These are phyloP conservation scores for Brachyhypopomus occidentalis DNA, from an alignment of 2,113 vertebrate species.

Conservation along the genomic window DNA sequence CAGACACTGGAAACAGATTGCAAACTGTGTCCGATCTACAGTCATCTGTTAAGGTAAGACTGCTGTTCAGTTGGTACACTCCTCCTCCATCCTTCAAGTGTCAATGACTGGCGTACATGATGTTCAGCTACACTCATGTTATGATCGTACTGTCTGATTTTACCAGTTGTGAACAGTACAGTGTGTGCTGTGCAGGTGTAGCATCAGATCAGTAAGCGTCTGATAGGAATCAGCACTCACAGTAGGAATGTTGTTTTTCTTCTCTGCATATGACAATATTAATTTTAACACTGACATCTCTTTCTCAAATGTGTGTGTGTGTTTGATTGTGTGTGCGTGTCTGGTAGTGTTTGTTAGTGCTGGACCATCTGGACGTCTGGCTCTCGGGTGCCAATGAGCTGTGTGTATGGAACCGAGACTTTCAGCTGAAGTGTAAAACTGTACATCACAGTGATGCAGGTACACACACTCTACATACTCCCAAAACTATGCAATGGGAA, in stretches of 20 bases:
- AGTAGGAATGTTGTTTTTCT: too few relatives aligned
- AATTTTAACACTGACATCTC: background rate
- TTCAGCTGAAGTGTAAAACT: slow-evolving; percentile 86
- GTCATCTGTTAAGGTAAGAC: slow-evolving; percentile 90
- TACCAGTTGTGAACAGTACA: too few relatives aligned
- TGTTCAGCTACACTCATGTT: too few relatives aligned
- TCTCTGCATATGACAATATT: too few relatives aligned
- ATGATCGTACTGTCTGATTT: too few relatives aligned
- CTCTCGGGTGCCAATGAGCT: slow-evolving; percentile 89
- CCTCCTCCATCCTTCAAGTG: too few relatives aligned
- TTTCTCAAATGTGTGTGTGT: background rate
- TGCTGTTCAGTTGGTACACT: too few relatives aligned
- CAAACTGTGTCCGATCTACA: slow-evolving; percentile 86
- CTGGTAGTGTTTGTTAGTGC: slow-evolving; percentile 86
- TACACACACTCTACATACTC: slow-evolving; percentile 56
- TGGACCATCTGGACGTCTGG: slow-evolving; percentile 84
- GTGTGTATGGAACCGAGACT: slow-evolving; percentile 88
- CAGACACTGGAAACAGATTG: slow-evolving; percentile 80
- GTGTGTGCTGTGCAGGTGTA: too few relatives aligned
- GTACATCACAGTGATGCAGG: slow-evolving; percentile 86
- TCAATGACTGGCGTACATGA: too few relatives aligned
- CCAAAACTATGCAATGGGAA: background rate
- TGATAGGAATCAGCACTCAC: too few relatives aligned
- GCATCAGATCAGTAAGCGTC: too few relatives aligned
- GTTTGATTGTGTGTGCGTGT: slow-evolving; percentile 12